Conservation (phyloP, 2,113 vertebrate genomes). For the Stegostoma tigrinum region DNA sequence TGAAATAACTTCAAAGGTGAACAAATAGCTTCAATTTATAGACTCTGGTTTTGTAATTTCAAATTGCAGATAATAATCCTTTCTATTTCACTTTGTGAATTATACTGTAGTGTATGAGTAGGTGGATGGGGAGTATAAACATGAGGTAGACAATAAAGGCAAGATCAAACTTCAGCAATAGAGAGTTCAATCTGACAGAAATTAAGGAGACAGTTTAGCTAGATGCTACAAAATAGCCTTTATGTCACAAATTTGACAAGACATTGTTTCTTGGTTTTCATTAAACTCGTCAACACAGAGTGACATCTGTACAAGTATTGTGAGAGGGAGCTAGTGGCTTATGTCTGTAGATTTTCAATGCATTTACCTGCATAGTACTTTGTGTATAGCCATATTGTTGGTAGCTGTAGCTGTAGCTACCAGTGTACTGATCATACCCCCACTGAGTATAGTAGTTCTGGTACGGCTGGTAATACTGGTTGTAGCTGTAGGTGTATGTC, state of each 20-base stretch:
- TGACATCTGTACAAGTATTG: not conserved
- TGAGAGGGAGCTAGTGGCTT: not conserved
- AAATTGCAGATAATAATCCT: not conserved
- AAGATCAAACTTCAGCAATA: not conserved
- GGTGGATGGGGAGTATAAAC: not conserved
- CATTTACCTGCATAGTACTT: constrained; percentile 69
- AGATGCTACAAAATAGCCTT: not conserved
- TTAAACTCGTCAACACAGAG: not conserved
- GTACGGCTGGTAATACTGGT: constrained; percentile 76
- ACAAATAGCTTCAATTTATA: not conserved
- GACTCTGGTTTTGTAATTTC: not conserved
- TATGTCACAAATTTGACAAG: not conserved
- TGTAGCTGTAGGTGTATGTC: constrained; percentile 66
- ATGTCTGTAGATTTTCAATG: accelerated
- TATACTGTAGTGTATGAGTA: not conserved
- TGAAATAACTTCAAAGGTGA: not conserved
- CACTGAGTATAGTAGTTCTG: constrained; percentile 75
- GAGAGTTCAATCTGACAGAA: not conserved
- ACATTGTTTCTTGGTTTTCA: not conserved
- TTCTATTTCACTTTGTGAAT: not conserved
- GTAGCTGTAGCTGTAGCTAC: constrained; percentile 75
- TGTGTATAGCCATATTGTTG: constrained; percentile 78
- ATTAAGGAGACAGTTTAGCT: not conserved
- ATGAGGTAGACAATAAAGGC: not conserved
- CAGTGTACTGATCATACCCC: constrained; percentile 79